phyloP scores from a whole-genome alignment of 2,113 vertebrate genomes.

The Nycticryphes semicollaris region DNA sequence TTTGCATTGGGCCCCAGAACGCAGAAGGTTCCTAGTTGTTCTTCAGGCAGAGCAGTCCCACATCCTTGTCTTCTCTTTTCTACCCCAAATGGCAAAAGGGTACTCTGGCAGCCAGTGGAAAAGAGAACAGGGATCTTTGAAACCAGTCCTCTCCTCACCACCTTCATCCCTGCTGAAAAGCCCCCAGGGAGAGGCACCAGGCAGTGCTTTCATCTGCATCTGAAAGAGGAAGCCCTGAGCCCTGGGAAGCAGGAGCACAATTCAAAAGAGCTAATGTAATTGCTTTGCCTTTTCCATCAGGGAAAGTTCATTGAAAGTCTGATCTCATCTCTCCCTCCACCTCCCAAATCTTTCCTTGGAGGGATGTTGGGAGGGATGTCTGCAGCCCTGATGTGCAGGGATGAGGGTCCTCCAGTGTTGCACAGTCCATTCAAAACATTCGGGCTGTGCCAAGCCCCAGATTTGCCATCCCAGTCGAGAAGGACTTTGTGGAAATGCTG shows the following conservation, averaged over 20 bases:
- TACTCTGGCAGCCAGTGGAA: not conserved
- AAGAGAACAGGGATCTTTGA: not conserved
- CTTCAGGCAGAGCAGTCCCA: not conserved
- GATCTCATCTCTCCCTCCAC: not conserved
- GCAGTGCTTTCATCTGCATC: not conserved
- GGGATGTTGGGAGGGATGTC: not conserved
- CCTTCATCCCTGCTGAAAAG: not conserved
- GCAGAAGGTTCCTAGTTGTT: not conserved
- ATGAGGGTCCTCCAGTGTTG: fast-evolving
- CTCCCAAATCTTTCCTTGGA: not conserved
- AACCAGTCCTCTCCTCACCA: not conserved
- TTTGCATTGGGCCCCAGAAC: too few relatives aligned
- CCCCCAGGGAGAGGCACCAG: not conserved
- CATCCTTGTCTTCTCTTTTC: not conserved
- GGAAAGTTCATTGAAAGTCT: not conserved
- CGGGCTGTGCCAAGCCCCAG: not conserved
- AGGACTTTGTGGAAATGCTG: not conserved
- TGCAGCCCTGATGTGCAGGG: not conserved
- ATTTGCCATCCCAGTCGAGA: not conserved
- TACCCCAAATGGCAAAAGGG: not conserved
- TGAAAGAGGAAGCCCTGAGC: not conserved
- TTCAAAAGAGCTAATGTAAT: not conserved
- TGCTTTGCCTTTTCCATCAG: not conserved
- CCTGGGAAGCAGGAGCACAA: not conserved
- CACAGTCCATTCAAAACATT: not conserved